phyloP scores from a whole-genome alignment of 2,888 invertebrate genomes.

The Campoplex nolae region DNA sequence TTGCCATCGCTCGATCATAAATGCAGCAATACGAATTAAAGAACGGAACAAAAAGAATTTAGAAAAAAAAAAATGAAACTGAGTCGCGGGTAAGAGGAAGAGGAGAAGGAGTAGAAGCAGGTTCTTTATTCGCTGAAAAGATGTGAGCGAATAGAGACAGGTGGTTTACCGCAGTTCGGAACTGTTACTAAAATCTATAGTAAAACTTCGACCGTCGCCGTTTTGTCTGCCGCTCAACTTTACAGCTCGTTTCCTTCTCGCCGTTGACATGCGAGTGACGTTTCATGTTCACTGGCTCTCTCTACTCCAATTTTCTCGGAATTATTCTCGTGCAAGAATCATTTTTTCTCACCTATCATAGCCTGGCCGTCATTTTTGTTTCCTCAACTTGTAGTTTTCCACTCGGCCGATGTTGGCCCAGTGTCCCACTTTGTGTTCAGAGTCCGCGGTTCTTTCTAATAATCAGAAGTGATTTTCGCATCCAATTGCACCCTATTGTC shows the following conservation, averaged over 20 bases:
- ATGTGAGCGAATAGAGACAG: slow-evolving; percentile 45
- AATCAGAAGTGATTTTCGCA: no score
- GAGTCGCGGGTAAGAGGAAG: no score
- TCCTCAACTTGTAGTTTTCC: not conserved
- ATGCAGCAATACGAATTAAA: not conserved
- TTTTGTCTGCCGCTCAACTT: slow-evolving; percentile 52
- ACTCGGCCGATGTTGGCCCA: not conserved
- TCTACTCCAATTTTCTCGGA: not conserved
- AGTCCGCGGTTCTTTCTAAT: slow-evolving; percentile 63
- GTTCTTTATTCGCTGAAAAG: slow-evolving; percentile 2
- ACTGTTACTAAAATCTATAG: slow-evolving; percentile 15
- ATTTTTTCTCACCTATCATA: not conserved
- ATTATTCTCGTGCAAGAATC: not conserved
- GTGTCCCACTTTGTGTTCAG: slow-evolving; percentile 57
- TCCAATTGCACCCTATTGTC: no score
- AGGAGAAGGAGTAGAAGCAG: not conserved
- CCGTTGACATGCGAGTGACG: not conserved
- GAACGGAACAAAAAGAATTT: not conserved
- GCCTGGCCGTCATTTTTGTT: not conserved
- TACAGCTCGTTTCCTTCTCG: slow-evolving; percentile 9
- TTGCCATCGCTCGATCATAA: not conserved
- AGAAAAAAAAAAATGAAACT: slow-evolving; percentile 34
- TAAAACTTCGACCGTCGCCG: slow-evolving; percentile 52
- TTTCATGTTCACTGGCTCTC: slow-evolving; percentile 6
- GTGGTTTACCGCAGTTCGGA: slow-evolving; percentile 29